Conservation (phyloP, 2,797 vertebrate species). For the Fistularia commersonii region DNA sequence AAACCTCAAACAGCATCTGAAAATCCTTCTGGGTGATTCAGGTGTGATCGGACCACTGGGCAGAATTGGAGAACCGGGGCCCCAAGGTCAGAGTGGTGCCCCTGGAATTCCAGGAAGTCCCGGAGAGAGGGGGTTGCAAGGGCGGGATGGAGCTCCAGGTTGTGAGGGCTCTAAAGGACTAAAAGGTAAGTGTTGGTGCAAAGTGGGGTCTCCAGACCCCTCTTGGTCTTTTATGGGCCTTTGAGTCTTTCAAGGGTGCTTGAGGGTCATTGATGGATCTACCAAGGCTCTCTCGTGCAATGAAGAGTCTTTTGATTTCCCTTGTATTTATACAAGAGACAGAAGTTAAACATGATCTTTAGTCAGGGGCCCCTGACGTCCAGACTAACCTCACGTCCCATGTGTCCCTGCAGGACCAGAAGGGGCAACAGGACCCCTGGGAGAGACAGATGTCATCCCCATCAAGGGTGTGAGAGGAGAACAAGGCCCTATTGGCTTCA, state of each 20-base stretch:
- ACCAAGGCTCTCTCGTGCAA: too few species aligned
- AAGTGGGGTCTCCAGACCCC: too few species aligned
- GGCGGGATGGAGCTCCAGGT: constrained; percentile 50
- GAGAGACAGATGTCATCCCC: constrained; percentile 12
- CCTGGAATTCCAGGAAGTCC: constrained; percentile 35
- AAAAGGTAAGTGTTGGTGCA: constrained; percentile 55
- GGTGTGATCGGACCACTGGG: constrained; percentile 52
- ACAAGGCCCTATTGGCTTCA: constrained; percentile 27
- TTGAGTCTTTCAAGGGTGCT: too few species aligned
- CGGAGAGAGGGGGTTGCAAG: constrained; percentile 47
- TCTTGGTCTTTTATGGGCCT: too few species aligned
- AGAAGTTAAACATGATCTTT: too few species aligned
- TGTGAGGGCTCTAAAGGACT: constrained; percentile 58
- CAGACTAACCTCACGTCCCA: background rate
- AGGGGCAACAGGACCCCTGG: constrained; percentile 47
- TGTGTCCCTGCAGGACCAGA: constrained; percentile 42
- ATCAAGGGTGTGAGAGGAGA: constrained; percentile 51
- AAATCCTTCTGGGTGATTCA: constrained; percentile 14
- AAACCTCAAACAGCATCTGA: background rate
- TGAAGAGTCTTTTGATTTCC: too few species aligned
- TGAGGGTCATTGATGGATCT: too few species aligned
- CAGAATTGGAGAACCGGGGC: constrained; percentile 25
- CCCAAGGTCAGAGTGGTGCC: constrained; percentile 29
- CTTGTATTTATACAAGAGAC: too few species aligned
- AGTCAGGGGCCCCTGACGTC: too few species aligned